Evolutionary conservation across 2,797 vertebrate species (phyloP).

Genomic region (Psittacula derbiana): DNA sequence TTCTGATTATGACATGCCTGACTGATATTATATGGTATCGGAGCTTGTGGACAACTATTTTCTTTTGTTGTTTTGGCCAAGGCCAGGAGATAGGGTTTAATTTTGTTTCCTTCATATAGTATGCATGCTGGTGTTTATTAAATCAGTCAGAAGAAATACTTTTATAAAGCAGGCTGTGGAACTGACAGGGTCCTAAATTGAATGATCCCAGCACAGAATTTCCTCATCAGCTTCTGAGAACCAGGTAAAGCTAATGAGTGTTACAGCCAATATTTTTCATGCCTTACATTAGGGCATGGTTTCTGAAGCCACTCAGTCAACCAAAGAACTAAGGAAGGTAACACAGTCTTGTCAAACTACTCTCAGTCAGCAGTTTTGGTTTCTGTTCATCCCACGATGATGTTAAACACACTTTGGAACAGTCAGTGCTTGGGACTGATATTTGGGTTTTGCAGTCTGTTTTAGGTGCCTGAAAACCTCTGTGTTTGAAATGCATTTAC

Average conservation of each 20-base stretch:
- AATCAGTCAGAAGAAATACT: neutral
- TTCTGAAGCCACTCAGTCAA: neutral
- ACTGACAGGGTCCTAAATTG: neutral
- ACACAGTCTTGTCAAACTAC: neutral
- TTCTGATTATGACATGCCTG: neutral
- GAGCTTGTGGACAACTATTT: neutral
- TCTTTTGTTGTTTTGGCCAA: neutral
- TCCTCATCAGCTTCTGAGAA: neutral
- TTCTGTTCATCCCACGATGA: neutral
- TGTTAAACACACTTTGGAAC: neutral
- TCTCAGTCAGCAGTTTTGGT: accelerated
- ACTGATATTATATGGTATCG: neutral
- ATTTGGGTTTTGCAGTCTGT: neutral
- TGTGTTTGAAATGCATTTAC: neutral
- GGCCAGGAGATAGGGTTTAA: neutral
- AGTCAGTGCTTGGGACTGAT: neutral
- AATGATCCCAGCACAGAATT: neutral
- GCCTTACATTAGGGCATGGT: neutral
- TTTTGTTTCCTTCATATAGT: neutral
- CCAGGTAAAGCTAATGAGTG: neutral
- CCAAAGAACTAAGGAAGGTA: neutral
- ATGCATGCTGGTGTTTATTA: neutral
- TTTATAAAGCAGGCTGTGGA: neutral
- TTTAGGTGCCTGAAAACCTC: neutral
- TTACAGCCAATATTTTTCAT: neutral